Evolutionary conservation across 2,113 vertebrate genomes (phyloP).

Genomic region (Vidua macroura): DNA sequence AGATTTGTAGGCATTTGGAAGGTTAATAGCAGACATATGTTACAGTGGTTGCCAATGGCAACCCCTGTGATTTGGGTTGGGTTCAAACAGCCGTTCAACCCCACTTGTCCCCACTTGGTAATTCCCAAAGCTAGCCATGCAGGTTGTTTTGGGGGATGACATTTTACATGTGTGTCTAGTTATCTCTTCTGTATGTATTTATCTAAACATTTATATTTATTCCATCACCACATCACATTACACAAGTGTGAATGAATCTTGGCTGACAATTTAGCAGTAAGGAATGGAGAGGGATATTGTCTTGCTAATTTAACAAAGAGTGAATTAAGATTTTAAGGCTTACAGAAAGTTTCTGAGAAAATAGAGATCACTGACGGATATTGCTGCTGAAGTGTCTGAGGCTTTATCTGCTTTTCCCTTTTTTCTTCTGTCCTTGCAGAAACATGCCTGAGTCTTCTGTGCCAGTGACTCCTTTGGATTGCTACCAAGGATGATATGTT

Average conservation of each 20-base stretch:
- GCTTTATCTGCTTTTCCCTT: background rate
- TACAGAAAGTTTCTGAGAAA: background rate
- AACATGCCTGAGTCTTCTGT: background rate
- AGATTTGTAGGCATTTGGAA: conserved; percentile 9
- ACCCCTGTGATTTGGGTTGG: background rate
- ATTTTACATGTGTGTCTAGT: background rate
- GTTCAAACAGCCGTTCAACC: conserved; percentile 28
- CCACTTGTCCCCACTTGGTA: conserved; percentile 5
- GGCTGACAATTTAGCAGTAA: background rate
- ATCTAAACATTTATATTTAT: conserved; percentile 43
- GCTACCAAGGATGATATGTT: background rate
- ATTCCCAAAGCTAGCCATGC: background rate
- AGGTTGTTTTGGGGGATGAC: background rate
- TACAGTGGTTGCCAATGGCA: conserved; percentile 6
- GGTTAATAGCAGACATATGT: conserved; percentile 25
- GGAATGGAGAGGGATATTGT: background rate
- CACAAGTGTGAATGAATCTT: conserved; percentile 36
- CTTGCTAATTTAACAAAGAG: background rate
- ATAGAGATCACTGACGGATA: background rate
- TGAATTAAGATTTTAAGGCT: background rate
- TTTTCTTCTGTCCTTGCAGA: background rate
- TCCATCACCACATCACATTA: background rate
- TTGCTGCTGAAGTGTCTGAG: background rate
- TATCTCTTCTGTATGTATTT: background rate
- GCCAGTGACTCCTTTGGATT: background rate